A percentile compares a stretch with the other conserved stretches of the same genome.
These are phyloP conservation scores for Todiramphus saurophagus DNA, from an alignment of 2,113 vertebrate species.

Conservation along the genomic window DNA sequence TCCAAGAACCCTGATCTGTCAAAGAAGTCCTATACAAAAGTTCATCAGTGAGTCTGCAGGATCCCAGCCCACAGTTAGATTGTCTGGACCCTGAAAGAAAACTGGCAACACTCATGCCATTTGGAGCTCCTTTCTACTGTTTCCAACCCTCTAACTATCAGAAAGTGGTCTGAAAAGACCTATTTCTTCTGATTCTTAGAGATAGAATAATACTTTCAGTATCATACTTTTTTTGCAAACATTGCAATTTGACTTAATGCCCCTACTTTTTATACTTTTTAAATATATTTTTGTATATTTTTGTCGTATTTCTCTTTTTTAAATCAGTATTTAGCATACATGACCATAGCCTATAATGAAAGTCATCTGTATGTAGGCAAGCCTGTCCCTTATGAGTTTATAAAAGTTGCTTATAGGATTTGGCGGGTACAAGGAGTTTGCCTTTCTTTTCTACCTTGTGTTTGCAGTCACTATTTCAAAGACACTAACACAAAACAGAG, in stretches of 20 bases:
- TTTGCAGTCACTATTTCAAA: not conserved
- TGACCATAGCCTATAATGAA: not conserved
- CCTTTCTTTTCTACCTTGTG: not conserved
- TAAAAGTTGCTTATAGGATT: not conserved
- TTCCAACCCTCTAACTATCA: not conserved
- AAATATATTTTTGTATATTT: too few species aligned
- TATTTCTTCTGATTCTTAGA: not conserved
- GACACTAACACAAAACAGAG: not conserved
- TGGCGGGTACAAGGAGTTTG: not conserved
- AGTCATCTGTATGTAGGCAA: not conserved
- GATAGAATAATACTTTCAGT: not conserved
- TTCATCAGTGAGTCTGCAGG: not conserved
- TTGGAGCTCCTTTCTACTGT: not conserved
- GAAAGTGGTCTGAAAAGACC: not conserved
- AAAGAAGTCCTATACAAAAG: not conserved
- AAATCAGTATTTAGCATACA: not conserved
- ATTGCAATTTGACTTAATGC: not conserved
- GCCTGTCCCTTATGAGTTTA: not conserved
- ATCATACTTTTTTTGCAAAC: not conserved
- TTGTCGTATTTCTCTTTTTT: not conserved
- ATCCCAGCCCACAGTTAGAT: not conserved
- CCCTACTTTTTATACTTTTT: not conserved
- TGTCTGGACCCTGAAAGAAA: not conserved
- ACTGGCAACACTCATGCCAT: not conserved
- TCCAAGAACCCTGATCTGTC: not conserved